Percentiles rank a stretch among this genome's conserved stretches.
Evolutionary conservation across 2,888 invertebrate species (phyloP).

Genomic region (Leucoptera coffeella): DNA sequence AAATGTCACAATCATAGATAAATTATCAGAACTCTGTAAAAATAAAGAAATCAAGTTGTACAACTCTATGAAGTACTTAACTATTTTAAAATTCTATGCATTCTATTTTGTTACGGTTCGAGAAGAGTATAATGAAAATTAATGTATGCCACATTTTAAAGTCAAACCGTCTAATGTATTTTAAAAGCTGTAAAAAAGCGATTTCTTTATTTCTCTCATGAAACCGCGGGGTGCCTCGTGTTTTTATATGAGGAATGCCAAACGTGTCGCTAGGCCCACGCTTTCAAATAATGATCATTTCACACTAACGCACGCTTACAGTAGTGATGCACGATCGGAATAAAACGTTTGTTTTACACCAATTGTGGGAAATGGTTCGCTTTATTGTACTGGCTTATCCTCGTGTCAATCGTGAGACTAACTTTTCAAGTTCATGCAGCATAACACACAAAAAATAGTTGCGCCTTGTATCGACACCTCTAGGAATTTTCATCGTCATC

Average conservation of each 20-base stretch:
- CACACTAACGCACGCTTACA: slow-evolving; percentile 28
- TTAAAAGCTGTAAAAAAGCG: slow-evolving; percentile 31
- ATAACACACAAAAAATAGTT: slow-evolving; percentile 24
- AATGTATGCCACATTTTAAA: slow-evolving; percentile 32
- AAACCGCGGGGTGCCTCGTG: slow-evolving; percentile 46
- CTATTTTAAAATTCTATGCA: too few relatives aligned
- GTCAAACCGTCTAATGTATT: slow-evolving; percentile 29
- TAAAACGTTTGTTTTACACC: background rate
- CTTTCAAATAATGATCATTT: slow-evolving; percentile 28
- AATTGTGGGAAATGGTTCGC: too few relatives aligned
- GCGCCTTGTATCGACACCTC: slow-evolving; percentile 44
- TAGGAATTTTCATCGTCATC: slow-evolving; percentile 43
- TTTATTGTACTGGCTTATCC: too few relatives aligned
- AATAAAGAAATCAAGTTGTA: too few relatives aligned
- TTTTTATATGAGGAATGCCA: slow-evolving; percentile 37
- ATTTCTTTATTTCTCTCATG: slow-evolving; percentile 45
- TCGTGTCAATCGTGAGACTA: too few relatives aligned
- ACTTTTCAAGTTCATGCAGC: too few relatives aligned
- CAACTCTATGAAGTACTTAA: too few relatives aligned
- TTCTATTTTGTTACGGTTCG: too few relatives aligned
- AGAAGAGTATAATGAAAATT: too few relatives aligned
- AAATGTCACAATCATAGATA: too few relatives aligned
- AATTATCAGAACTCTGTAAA: too few relatives aligned
- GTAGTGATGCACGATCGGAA: background rate
- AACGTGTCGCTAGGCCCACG: slow-evolving; percentile 28